phyloP scores from a whole-genome alignment of 2,797 vertebrate species.

The Stomatorhinus walkeri region DNA sequence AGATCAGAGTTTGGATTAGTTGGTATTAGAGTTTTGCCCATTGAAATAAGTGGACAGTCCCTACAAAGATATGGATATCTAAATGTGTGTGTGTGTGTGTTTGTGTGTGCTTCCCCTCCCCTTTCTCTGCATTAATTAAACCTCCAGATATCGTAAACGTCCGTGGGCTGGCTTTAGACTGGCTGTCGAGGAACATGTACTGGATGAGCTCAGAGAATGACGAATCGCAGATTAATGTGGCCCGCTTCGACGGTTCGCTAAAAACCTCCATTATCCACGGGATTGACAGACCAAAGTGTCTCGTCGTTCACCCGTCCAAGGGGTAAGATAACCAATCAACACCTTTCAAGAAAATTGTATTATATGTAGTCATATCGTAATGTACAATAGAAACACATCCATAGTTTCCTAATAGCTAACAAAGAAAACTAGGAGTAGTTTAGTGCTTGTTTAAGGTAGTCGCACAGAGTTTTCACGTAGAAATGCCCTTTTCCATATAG shows the following conservation, averaged over 20 bases:
- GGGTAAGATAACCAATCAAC: constrained; percentile 75
- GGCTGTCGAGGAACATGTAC: constrained; percentile 96
- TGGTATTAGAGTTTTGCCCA: background rate
- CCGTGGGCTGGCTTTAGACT: constrained; percentile 89
- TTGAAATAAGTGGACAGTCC: background rate
- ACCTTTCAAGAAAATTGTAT: background rate
- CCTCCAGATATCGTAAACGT: constrained; percentile 86
- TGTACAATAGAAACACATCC: background rate
- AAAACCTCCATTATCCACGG: constrained; percentile 97
- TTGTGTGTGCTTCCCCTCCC: background rate
- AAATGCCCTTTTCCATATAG: background rate
- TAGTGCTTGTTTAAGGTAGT: background rate
- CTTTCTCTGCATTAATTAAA: background rate
- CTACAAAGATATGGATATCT: background rate
- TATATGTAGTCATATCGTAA: background rate
- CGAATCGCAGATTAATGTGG: constrained; percentile 97
- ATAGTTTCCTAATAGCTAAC: background rate
- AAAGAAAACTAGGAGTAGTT: background rate
- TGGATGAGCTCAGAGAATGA: constrained; percentile 98
- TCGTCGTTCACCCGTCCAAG: constrained; percentile 87
- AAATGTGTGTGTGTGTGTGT: background rate
- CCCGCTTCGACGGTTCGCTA: constrained; percentile 90
- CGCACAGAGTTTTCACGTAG: background rate
- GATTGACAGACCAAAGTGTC: constrained; percentile 92
- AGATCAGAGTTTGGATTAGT: background rate